phyloP scores from a whole-genome alignment of 2,797 vertebrate genomes.

The Tangara arthus region DNA sequence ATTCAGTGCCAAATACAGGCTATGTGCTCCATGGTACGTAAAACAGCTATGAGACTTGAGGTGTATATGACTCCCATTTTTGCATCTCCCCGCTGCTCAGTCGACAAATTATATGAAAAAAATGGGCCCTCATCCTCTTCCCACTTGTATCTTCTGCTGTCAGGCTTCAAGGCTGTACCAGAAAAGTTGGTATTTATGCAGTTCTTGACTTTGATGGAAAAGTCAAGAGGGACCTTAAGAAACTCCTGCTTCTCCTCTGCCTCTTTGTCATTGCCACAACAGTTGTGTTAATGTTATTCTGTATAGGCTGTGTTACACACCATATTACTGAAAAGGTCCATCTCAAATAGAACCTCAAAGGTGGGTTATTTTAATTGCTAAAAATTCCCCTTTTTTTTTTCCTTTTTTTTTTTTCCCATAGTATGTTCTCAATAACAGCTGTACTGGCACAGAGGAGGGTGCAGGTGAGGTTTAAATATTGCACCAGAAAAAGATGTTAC shows the following conservation, averaged over 20 bases:
- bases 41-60: background rate
- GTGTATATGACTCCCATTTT: background rate
- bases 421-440: accelerated
- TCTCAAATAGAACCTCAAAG: background rate
- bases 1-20: background rate
- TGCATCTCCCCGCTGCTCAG: background rate
- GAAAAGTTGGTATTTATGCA: background rate
- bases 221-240: background rate
- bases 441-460: background rate
- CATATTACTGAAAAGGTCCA: background rate
- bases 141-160: background rate
- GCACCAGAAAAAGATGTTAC: background rate
- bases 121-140: background rate
- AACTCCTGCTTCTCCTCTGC: background rate
- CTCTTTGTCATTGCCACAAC: background rate
- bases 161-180: background rate
- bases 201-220: background rate
- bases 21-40: background rate
- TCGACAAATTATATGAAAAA: background rate
- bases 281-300: background rate
- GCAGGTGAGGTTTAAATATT: background rate
- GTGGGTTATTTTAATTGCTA: background rate
- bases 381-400: accelerated
- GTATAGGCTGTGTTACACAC: background rate
- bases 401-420: background rate